These are phyloP conservation scores for Acrobasis suavella DNA, from an alignment of 2,888 invertebrate species.

Conservation along the genomic window DNA sequence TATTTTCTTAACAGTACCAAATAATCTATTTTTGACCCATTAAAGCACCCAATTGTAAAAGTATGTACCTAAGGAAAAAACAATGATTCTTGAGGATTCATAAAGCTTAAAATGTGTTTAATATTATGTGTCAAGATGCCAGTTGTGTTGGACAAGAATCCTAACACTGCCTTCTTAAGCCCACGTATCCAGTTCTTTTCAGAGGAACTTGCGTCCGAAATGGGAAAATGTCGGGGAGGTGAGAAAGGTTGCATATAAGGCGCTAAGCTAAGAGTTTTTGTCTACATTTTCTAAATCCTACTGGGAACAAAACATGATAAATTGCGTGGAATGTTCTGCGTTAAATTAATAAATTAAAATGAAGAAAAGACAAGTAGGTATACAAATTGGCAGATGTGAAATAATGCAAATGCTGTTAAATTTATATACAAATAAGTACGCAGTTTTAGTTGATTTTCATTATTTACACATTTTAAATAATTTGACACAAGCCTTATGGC, in stretches of 20 bases:
- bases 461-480: too few species aligned
- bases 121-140: background rate
- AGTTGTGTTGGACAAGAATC: constrained; percentile 4
- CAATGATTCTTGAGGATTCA: background rate
- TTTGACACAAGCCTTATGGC: too few species aligned
- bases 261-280: background rate
- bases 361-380: too few species aligned
- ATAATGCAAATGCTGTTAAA: too few species aligned
- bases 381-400: too few species aligned
- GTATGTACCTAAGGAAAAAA: background rate
- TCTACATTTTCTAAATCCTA: background rate
- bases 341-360: too few species aligned
- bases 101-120: background rate
- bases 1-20: too few species aligned
- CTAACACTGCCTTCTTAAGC: constrained; percentile 13
- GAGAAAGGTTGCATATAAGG: constrained; percentile 1
- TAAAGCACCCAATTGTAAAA: too few species aligned
- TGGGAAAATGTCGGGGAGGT: constrained; percentile 1
- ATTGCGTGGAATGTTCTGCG: too few species aligned
- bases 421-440: too few species aligned
- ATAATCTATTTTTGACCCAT: too few species aligned
- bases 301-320: background rate
- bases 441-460: too few species aligned
- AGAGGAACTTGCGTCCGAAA: background rate
- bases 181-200: constrained; percentile 6